Base-by-base conservation (phyloP, 53 echinoderm and acorn worm species). In the Zoroaster sp. region DNA sequence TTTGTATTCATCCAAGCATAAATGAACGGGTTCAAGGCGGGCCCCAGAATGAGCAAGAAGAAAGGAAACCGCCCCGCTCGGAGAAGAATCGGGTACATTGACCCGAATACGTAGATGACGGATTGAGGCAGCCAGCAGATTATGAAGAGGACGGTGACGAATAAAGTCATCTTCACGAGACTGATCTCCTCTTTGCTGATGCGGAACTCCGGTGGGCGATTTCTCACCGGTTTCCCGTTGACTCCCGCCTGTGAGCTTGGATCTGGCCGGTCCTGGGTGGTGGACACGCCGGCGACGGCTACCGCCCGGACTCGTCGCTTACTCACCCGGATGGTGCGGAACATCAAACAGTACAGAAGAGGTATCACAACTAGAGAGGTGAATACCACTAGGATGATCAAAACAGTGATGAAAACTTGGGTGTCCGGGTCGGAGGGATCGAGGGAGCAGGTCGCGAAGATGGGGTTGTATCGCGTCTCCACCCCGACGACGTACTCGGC, bases 1-100 rank as follows among this genome's bases (percentile, higher is more conserved):
- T 72, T 72, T 35, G 23, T n/a, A 49, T 87, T 87, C 87, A 87
- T 87, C 87, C 87, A 87, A 31, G 87, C 87, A 23, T 87, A 87
- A 30, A 87, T 23, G 53, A 72, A 40, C 2, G 87, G 87, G 38
- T 87, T 87, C 31, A 72, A 5, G 3, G 73, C 71, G 32, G 54
- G 38, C 38, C 44, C 34, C 15, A 73, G 35, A n/a, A 35, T 47
- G 10, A 73, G 37, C 12, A 87, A 9, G 20, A 55, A 59, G 30
- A 20, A 34, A 18, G 9, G 6, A 11, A 78, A 40, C 5, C 63
- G 35, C 32, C 45, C 70, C 3, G 71, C 54, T 28, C 13, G 72
- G 31, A 72, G 5, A 25, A 72, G 36, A 25, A 38, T 21, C 23
- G 72, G 25, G 4, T 51, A 11, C 15, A 1, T 73, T 3, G 14